Percentiles rank a stretch among this genome's conserved stretches.
Evolutionary conservation across 2,113 vertebrate genomes (phyloP).

Genomic region (Lates calcarifer): DNA sequence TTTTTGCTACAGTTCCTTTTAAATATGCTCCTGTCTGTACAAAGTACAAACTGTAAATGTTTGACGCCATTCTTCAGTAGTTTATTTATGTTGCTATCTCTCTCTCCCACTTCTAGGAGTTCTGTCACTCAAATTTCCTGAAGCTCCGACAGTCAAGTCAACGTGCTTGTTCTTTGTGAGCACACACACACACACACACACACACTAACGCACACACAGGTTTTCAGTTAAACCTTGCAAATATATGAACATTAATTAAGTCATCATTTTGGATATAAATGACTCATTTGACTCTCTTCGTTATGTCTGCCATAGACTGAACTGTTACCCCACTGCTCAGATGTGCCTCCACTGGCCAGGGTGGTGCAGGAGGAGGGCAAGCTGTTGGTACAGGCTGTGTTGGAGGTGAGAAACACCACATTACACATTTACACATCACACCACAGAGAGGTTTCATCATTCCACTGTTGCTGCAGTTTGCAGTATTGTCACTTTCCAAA

Average conservation of each 20-base stretch:
- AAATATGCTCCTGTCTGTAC: conserved; percentile 33
- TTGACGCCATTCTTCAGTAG: conserved; percentile 35
- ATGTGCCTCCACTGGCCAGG: conserved; percentile 90
- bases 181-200: conserved; percentile 33
- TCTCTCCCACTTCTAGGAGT: conserved; percentile 86
- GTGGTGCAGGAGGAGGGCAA: conserved; percentile 94
- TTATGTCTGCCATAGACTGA: conserved; percentile 88
- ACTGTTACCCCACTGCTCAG: conserved; percentile 93
- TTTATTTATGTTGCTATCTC: conserved; percentile 52
- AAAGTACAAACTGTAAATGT: conserved; percentile 43
- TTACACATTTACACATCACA: neutral
- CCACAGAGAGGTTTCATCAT: neutral
- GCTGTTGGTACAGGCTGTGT: conserved; percentile 91
- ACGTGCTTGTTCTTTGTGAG: conserved; percentile 98
- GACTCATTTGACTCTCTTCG: neutral
- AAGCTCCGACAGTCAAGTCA: conserved; percentile 97
- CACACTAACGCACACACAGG: conserved; percentile 44
- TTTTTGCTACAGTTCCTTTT: conserved; percentile 31
- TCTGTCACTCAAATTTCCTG: conserved; percentile 97
- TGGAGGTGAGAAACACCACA: conserved; percentile 89
- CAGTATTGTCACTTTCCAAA: neutral
- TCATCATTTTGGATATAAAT: neutral
- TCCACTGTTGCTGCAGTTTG: conserved; percentile 1
- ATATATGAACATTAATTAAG: neutral
- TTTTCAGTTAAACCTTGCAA: neutral